Base-by-base conservation (phyloP, 2,113 vertebrate species). In the Thamnaconus septentrionalis region DNA sequence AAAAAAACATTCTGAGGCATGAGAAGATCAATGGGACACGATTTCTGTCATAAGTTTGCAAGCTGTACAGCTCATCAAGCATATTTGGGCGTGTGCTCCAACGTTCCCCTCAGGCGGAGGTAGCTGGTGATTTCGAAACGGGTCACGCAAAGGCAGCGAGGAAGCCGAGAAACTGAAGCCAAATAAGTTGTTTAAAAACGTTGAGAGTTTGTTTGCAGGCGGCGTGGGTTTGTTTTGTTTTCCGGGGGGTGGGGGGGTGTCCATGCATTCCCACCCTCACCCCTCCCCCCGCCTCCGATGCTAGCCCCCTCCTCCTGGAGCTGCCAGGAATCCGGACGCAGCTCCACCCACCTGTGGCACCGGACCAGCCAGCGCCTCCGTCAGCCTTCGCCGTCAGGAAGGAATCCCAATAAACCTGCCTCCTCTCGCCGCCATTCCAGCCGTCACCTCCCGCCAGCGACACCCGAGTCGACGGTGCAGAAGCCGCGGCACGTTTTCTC, bases 401-500 rank as follows among this genome's bases (percentile, higher is more conserved):
- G 78, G 81, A 84, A 88, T 91, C 75, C 85, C 84, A 87, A 85
- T 87, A 66, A 84, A 90, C 87, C 85, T 85, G 79, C 85, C 83
- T 69, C 66, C 66, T 83, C 85, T 83, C 79, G 77, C 77, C 83
- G 78, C 48, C 44, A 64, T 66, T 81, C 58, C 60, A 63, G 85
- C 83, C 61, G 75, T 90, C 89, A 85, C n/a, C 64, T 62, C 57
- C 39, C 50, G 49, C 79, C 78, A 65, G 76, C 67, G 58, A 49
- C 63, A 79, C 52, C 18, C 3, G 12, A 85, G 70, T 76, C 66
- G 76, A 81, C 79, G 43, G 78, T 3, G 55, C 71, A 79, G 76
- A 88, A 87, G 79, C 18, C 50, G 45, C 48, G 73, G 79, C 76
- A 71, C 52, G 73, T 89, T 88, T 80, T 31, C 18, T 31, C 65